Base-by-base conservation (phyloP, 1,140 invertebrate species). In the Reticulitermes speratus region DNA sequence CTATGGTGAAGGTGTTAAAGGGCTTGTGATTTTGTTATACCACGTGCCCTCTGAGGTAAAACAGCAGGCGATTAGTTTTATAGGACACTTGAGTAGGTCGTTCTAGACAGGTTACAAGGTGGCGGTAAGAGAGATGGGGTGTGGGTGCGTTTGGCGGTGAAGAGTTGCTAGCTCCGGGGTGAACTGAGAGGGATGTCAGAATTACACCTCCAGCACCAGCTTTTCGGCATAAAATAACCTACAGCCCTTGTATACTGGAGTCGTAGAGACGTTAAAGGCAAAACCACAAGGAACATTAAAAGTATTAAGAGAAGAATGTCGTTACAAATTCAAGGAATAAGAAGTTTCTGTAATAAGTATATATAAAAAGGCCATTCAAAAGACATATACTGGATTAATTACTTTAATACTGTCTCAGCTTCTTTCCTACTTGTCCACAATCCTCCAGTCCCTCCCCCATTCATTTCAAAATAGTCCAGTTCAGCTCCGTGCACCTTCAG, bases 91-190 rank as follows among this genome's bases (percentile, higher is more conserved):
- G 65, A 75, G 65, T 25, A 75, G 52, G 52, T 75, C 65, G 65
- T 75, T 75, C 25, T 75, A 75, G 65, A 75, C 65, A 75, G 65
- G 65, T 75, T 75, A 75, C 65, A 75, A 75, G 65, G 65, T 75
- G 65, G 65, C 65, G n/a, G 65, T 75, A 75, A 75, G 65, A 75
- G 65, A 75, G 65, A 75, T 75, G 65, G 65, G 14, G 65, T 75
- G 65, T 30, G 65, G n/a, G 65, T 75, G 65, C 14, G 65, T 75
- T 75, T 75, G n/a, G 25, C 25, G n/a, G 25, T 75, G 65, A 75
- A 75, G 65, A 75, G 65, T 30, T 30, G 65, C 65, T 75, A 75
- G 65, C 65, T 11, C n/a, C 65, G 14, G 65, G 25, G 25, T 75
- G n/a, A 75, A 25, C 65, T 30, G 65, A 75, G 65, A 75, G 65